Evolutionary conservation across 2,797 vertebrate species (phyloP).

Genomic region (Lacerta viridis): DNA sequence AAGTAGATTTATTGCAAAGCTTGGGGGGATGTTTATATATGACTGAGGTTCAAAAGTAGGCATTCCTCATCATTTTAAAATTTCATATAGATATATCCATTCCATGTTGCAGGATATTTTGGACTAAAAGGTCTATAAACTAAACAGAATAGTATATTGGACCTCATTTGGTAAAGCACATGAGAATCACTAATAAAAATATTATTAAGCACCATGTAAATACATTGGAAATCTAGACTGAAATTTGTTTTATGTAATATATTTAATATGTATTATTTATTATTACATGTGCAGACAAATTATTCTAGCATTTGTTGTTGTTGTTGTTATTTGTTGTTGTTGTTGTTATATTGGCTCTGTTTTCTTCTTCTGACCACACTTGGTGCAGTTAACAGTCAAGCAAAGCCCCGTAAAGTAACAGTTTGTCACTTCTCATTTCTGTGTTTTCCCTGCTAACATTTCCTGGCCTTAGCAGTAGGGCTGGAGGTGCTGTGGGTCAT

Average conservation of each 20-base stretch:
- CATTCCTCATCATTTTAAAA: neutral
- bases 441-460: neutral
- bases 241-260: neutral
- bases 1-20: neutral
- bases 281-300: too few species aligned
- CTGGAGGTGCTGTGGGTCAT: neutral
- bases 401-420: too few species aligned
- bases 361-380: neutral
- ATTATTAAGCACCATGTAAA: neutral
- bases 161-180: neutral
- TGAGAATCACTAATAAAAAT: neutral
- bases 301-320: too few species aligned
- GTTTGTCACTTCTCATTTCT: neutral
- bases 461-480: neutral
- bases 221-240: neutral
- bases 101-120: neutral
- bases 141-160: neutral
- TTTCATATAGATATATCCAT: neutral
- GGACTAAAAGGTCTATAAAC: neutral
- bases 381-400: neutral
- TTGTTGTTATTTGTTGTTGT: too few species aligned
- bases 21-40: too few species aligned
- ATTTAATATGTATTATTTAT: neutral
- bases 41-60: neutral
- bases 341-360: neutral